Evolutionary conservation across 2,888 invertebrate genomes (phyloP), one percentile per base, ranked within the genome.

Genomic region (Adela reaumurella): DNA sequence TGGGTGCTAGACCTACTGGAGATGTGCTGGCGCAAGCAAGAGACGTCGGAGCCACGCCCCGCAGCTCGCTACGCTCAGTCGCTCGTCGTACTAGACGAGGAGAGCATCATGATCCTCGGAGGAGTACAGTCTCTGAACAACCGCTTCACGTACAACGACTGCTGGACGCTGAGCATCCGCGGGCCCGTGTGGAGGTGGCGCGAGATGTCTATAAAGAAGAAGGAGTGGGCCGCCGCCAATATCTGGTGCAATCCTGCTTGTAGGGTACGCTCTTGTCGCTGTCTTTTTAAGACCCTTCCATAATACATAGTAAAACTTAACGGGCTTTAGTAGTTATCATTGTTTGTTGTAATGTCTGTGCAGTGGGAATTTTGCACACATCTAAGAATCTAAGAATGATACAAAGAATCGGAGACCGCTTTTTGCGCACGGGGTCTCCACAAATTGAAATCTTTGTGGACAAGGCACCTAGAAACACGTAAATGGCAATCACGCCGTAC

Each of bases 161-260:
- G 92, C 51, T 97, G 97, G 97, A 71, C 96, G 50, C 74, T 97
- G 51, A 89, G 83, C 48, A 89, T 95, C 87, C 82, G 81, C 53
- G 84, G 84, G 1, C 81, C 83, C 29, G 68, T 79, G 20, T 92
- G 91, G 91, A 83, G 81, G 51, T 88, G 90, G 90, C 83, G 81
- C 60, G 86, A 88, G 65, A 74, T 96, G 46, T 83, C 83, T 51
- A 86, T 96, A 20, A 81, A 82, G 54, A 90, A 92, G 62, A 84
- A 86, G 56, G 87, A 90, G 59, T 87, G 88, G 81, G 88, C 89
- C 43, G 90, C 95, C 19, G 87, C 89, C 1, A 90, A 92, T 62
- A 88, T 95, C 63, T 95, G 95, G 93, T 94, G 94, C 66, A 94
- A 95, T 74, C 94, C 94, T 49, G 94, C 92, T 46, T 94, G 94